These are phyloP conservation scores for Lindbergichthys nudifrons DNA, from an alignment of 2,797 vertebrate genomes.

Conservation along the genomic window DNA sequence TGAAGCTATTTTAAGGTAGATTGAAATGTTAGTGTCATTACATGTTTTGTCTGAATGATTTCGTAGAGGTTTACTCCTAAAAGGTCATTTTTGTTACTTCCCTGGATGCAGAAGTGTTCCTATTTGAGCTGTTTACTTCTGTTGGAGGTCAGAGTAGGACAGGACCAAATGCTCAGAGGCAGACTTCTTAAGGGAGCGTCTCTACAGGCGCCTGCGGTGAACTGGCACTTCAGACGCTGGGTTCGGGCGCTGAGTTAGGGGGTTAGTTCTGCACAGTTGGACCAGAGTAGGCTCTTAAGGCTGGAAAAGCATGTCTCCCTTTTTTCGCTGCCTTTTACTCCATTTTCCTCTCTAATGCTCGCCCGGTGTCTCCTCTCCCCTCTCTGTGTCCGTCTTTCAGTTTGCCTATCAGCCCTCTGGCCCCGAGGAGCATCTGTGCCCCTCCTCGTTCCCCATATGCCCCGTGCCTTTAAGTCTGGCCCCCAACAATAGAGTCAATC, in stretches of 20 bases:
- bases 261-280: slow-evolving; percentile 54
- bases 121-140: slow-evolving; percentile 55
- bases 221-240: slow-evolving; percentile 37
- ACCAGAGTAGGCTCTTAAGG: slow-evolving; percentile 54
- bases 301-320: slow-evolving; percentile 21
- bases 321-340: slow-evolving; percentile 34
- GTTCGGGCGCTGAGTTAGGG: slow-evolving; percentile 39
- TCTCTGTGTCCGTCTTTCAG: slow-evolving; percentile 57
- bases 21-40: not conserved
- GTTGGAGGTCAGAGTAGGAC: slow-evolving; percentile 67
- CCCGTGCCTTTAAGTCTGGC: slow-evolving; percentile 75
- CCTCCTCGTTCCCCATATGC: slow-evolving; percentile 78
- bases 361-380: slow-evolving; percentile 39
- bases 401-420: slow-evolving; percentile 72
- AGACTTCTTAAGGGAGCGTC: slow-evolving; percentile 47
- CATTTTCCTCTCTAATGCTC: slow-evolving; percentile 35
- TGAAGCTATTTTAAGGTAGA: not conserved
- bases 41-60: slow-evolving; percentile 8
- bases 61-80: not conserved
- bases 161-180: slow-evolving; percentile 52
- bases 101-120: slow-evolving; percentile 16
- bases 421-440: slow-evolving; percentile 78
- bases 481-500: slow-evolving; percentile 65
- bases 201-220: slow-evolving; percentile 45
- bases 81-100: slow-evolving; percentile 14